These are phyloP conservation scores for Probosciger aterrimus DNA, from an alignment of 2,113 vertebrate species.

Conservation along the genomic window DNA sequence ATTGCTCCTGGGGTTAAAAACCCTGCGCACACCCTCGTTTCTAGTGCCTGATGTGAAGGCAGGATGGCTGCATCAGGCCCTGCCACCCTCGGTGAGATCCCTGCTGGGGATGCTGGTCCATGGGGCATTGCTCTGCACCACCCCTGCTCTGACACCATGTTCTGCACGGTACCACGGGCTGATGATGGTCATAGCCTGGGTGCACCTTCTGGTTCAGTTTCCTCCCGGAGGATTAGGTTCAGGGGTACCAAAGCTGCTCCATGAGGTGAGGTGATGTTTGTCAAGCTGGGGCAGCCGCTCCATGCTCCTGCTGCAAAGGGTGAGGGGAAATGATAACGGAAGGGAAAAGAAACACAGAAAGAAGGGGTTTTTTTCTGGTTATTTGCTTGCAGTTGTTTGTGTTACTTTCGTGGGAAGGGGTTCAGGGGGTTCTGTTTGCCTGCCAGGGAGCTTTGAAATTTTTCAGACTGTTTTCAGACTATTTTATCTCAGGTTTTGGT, in stretches of 20 bases:
- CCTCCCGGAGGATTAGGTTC: rapidly evolving
- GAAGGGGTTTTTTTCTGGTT: not conserved
- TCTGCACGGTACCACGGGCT: not conserved
- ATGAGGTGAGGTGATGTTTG: rapidly evolving
- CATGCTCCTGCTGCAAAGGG: not conserved
- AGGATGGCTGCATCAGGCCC: not conserved
- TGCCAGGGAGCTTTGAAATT: not conserved
- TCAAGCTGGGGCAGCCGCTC: not conserved
- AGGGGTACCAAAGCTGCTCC: not conserved
- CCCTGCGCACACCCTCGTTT: rapidly evolving
- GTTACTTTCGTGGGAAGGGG: not conserved
- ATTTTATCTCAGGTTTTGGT: not conserved
- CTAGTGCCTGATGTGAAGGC: not conserved
- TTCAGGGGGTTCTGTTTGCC: not conserved
- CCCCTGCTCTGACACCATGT: not conserved
- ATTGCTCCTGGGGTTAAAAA: too few relatives aligned
- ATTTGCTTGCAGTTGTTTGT: not conserved
- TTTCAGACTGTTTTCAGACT: not conserved
- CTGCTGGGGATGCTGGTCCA: not conserved
- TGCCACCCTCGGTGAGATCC: not conserved
- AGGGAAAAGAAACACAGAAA: not conserved
- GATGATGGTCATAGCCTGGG: too few relatives aligned
- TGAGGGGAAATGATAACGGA: not conserved
- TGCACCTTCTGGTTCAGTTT: rapidly evolving
- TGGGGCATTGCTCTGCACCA: not conserved